Base-by-base conservation (phyloP, 2,113 vertebrate species). In the Merops nubicus region DNA sequence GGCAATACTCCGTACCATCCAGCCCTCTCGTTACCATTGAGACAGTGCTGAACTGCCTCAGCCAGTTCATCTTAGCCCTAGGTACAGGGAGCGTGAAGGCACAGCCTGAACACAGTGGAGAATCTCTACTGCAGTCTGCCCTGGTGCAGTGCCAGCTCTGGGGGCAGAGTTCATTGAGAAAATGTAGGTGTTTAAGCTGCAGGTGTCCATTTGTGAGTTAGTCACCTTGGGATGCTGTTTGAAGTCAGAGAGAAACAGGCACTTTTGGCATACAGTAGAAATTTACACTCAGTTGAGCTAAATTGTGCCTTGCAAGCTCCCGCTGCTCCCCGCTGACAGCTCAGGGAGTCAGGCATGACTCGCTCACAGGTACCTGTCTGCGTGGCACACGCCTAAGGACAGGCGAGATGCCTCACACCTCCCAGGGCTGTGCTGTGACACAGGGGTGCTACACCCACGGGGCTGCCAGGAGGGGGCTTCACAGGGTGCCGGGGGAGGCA, bases 231-330 rank as follows among this genome's bases (percentile, higher is more conserved):
- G 89, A 92, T 0, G 7, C 56, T 0, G 0, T 36, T 92, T 95
- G 50, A 87, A 91, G 60, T 43, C 26, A n/a, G 38, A 78, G 34
- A 87, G 48, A 92, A 96, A 72, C 4, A 64, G 80, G 57, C 47
- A 63, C 34, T 92, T 89, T 75, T 63, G 84, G 60, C 80, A 72
- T 63, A 70, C 2, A 5, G 54, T 12, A 93, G 42, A 84, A 88
- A 87, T 93, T 94, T 80, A 77, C 59, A 38, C 94, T 95, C 86
- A n/a, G 64, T 18, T 84, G 96, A 81, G 80, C 51, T 89, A 76
- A 93, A 48, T 3, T 64, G 76, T 43, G 51, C 86, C 74, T 87
- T 2, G 16, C 70, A 89, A 95, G 57, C 87, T 87, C 73, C 86
- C 51, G 76, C 86, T 84, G 94, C 86, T 96, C 33, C 51, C 64